phyloP scores from a whole-genome alignment of 2,113 vertebrate genomes.

The Neoarius graeffei region DNA sequence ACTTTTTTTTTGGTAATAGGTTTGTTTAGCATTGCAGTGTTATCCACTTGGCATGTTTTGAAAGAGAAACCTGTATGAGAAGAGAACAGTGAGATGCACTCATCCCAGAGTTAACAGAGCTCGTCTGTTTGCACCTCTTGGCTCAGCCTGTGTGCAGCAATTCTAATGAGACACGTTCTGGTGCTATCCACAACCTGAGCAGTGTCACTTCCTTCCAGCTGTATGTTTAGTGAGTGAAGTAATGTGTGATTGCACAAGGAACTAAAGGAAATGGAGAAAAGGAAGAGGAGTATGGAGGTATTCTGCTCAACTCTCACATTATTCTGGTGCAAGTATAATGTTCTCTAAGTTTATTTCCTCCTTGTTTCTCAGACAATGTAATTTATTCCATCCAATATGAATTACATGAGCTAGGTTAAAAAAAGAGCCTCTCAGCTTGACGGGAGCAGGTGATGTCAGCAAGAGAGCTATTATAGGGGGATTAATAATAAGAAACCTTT shows the following conservation, averaged over 20 bases:
- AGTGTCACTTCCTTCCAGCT: conserved; percentile 44
- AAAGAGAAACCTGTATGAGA: conserved; percentile 23
- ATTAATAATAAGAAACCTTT: conserved; percentile 39
- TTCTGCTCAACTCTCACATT: background rate
- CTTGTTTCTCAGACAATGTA: conserved; percentile 45
- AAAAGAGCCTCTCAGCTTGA: conserved; percentile 14
- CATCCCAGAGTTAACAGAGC: conserved; percentile 39
- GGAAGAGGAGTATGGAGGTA: background rate
- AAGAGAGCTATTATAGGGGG: conserved; percentile 2
- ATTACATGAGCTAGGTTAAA: conserved; percentile 27
- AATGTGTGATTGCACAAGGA: conserved; percentile 42
- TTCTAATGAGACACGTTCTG: conserved; percentile 52
- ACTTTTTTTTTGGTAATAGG: background rate
- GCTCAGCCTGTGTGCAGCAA: conserved; percentile 38
- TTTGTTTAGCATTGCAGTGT: conserved; percentile 15
- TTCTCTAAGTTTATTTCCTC: conserved; percentile 47
- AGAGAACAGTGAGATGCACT: conserved; percentile 44
- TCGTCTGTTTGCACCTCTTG: conserved; percentile 40
- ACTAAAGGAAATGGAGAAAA: conserved; percentile 11
- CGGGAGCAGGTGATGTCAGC: conserved; percentile 29
- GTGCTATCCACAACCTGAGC: conserved; percentile 21
- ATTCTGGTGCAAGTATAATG: background rate
- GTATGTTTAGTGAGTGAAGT: conserved; percentile 31
- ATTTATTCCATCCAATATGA: conserved; percentile 48
- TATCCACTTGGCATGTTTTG: conserved; percentile 13